Evolutionary conservation across 2,113 vertebrate genomes (phyloP).

Genomic region (Zapornia atra): DNA sequence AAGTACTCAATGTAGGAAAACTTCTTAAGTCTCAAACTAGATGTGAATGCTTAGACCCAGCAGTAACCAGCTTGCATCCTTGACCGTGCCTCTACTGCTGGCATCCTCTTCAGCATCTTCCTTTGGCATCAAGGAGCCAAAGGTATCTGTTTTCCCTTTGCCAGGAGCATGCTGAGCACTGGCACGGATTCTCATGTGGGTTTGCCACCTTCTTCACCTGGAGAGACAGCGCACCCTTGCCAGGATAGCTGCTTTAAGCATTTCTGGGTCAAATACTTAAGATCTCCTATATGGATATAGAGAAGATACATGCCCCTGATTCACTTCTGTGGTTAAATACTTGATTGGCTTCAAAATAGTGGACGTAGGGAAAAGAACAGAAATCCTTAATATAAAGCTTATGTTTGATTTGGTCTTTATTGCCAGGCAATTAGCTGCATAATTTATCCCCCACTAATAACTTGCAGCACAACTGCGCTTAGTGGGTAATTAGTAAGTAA

Average conservation of each 20-base stretch:
- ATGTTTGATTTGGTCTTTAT: neutral
- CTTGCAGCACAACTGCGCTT: neutral
- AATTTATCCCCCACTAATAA: constrained; percentile 32
- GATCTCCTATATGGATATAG: neutral
- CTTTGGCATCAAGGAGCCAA: neutral
- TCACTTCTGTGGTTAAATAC: neutral
- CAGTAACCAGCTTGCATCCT: neutral
- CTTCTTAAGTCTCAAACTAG: neutral
- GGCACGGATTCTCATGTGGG: neutral
- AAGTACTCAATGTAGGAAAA: accelerated
- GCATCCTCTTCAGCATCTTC: neutral
- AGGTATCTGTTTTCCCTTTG: neutral
- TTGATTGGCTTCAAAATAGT: neutral
- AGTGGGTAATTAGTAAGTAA: constrained; percentile 4
- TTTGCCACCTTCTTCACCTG: neutral
- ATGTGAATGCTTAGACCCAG: neutral
- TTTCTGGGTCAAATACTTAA: neutral
- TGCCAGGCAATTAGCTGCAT: constrained; percentile 12
- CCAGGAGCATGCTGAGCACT: neutral
- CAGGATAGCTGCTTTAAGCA: neutral
- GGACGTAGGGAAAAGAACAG: neutral
- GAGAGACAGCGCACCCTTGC: neutral
- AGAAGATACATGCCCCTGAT: neutral
- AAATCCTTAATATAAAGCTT: neutral
- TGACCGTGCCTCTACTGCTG: neutral